Percentiles rank a stretch among this genome's conserved stretches.
Evolutionary conservation across 2,888 invertebrate species (phyloP).

Genomic region (Drosophila quasianomalipes): DNA sequence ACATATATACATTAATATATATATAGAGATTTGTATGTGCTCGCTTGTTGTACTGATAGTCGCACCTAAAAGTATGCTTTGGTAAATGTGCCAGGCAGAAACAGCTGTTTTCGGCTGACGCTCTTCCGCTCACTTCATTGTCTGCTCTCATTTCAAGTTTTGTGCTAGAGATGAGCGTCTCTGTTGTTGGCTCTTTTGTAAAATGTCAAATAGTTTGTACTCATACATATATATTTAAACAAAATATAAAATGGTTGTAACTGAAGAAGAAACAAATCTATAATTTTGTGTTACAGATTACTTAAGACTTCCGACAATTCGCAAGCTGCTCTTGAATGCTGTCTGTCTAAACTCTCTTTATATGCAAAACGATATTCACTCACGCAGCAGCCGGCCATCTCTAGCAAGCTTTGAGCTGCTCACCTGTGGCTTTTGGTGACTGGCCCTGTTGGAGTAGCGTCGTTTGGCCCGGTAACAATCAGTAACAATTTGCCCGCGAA

Average conservation of each 20-base stretch:
- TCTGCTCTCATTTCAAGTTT: constrained; percentile 55
- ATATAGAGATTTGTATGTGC: neutral
- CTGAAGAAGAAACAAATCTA: neutral
- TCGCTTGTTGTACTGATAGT: neutral
- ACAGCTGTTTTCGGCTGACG: constrained; percentile 29
- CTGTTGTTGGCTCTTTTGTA: neutral
- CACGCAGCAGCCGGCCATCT: constrained; percentile 30
- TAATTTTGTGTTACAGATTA: neutral
- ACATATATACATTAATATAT: too few relatives aligned
- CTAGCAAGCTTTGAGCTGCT: constrained; percentile 53
- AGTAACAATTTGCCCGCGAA: constrained; percentile 74
- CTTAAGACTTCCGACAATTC: neutral
- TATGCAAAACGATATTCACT: constrained; percentile 19
- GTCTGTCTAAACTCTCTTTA: neutral
- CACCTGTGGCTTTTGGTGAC: constrained; percentile 63
- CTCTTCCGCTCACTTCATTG: constrained; percentile 13
- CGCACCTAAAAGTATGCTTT: constrained; percentile 50
- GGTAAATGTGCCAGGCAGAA: neutral
- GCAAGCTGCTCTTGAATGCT: neutral
- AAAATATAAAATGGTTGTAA: neutral
- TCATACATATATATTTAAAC: neutral
- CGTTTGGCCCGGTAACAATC: constrained; percentile 57
- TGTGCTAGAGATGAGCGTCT: constrained; percentile 40
- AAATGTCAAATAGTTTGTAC: neutral
- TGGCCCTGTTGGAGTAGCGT: constrained; percentile 51